Evolutionary conservation across 2,113 vertebrate species (phyloP), one percentile per base, ranked within the genome.

Genomic region (Brachyhypopomus gauderio): DNA sequence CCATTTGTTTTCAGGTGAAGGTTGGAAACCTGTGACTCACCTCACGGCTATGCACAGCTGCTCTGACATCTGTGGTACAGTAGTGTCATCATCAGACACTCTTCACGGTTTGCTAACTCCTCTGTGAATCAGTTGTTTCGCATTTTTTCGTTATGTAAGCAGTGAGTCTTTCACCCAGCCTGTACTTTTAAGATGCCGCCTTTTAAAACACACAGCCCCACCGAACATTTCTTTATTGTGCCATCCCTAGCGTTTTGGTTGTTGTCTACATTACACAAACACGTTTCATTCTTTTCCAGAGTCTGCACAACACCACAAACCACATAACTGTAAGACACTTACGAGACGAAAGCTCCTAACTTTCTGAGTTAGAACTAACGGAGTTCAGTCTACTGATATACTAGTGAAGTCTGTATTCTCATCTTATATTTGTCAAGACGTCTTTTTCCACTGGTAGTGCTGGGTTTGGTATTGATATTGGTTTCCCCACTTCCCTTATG

Each of bases 381-480:
- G 72, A 72, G 48, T 48, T 38, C 55, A 19, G 22, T 38, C 41
- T 30, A 12, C 45, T 52, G 45, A 52, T 52, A 52, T 14, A 52
- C 45, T 52, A 52, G 45, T 52, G 45, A 52, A 52, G 45, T 52
- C 45, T 52, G 41, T 38, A 38, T 52, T 30, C 30, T 30, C 30
- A 30, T 30, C 30, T 30, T 30, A 1, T 52, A 52, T 14, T 52
- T 52, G 9, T 52, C 45, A 34, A 75, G 62, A 78, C 45, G 12
- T 45, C 45, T 84, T 55, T 87, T 86, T 87, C 86, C 86, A 81
- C 74, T 86, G 84, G 79, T 84, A 52, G 38, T 72, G 60, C 36
- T 80, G 64, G 72, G 73, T 63, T 52, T 62, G 72, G 41, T 78
- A 75, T 66, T 70, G 38, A 60, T 56, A 72, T 72, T 78, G 72